Evolutionary conservation across 2,888 invertebrate species (phyloP), one percentile per base, ranked within the genome.

Genomic region (Linhomoeus sp.): DNA sequence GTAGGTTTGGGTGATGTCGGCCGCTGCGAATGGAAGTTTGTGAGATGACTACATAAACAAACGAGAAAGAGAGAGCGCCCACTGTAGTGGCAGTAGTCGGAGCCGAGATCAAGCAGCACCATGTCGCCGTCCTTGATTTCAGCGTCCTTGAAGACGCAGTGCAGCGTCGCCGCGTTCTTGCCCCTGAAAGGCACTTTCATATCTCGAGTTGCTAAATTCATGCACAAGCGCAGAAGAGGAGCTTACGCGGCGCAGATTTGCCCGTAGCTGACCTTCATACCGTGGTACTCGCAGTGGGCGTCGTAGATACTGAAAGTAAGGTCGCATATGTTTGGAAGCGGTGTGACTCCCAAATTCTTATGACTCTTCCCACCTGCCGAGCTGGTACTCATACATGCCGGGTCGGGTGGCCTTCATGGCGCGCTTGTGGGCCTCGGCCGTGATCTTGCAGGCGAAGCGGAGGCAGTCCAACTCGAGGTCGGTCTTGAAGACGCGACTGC

Each of bases 21-120:
- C 86, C 0, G 84, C 41, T 41, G 26, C n/a, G n/a, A n/a, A n/a
- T n/a, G n/a, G n/a, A n/a, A n/a, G n/a, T n/a, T n/a, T n/a, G n/a
- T n/a, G n/a, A n/a, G n/a, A n/a, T n/a, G n/a, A n/a, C n/a, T n/a
- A n/a, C n/a, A n/a, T n/a, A n/a, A n/a, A n/a, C n/a, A n/a, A n/a
- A n/a, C n/a, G n/a, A n/a, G n/a, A n/a, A n/a, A n/a, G n/a, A n/a
- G n/a, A n/a, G n/a, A n/a, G n/a, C n/a, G n/a, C n/a, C n/a, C 43
- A 56, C 56, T 79, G 65, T 92, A 97, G 56, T 74, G 72, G 57
- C 80, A 85, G 66, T 94, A 94, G 67, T 90, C 88, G 25, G 81
- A 88, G 2, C 97, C 97, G 90, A 97, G 92, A 68, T 97, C 94
- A 67, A 90, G 88, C 12, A 92, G 70, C 60, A 87, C 87, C 75